Percentiles rank a stretch among this genome's conserved stretches.
Conservation (phyloP, 30 jellyfish, hydroid and myxozoan genomes). For the Sanderia malayensis region DNA sequence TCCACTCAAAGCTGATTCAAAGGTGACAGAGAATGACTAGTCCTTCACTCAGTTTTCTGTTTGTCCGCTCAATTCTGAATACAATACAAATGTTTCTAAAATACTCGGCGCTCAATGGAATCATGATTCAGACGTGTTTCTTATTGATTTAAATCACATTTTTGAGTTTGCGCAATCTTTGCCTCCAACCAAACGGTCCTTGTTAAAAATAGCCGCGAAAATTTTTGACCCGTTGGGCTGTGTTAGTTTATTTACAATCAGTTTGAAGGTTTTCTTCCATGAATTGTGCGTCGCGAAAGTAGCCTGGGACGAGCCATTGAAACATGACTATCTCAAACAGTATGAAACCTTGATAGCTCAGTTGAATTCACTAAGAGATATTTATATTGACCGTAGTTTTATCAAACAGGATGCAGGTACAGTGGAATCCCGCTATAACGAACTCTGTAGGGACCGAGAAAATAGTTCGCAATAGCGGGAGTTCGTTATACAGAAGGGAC, state of each 20-base stretch:
- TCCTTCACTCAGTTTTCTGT: constrained; percentile 28
- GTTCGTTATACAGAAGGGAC: too few relatives aligned
- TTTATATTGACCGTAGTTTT: constrained; percentile 24
- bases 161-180: constrained; percentile 23
- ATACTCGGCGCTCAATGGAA: constrained; percentile 62
- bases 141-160: constrained; percentile 27
- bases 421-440: too few relatives aligned
- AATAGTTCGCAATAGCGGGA: too few relatives aligned
- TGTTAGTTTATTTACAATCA: constrained; percentile 31
- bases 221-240: constrained; percentile 83
- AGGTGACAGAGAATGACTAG: constrained; percentile 50
- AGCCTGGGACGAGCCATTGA: constrained; percentile 62
- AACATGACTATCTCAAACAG: constrained; percentile 14
- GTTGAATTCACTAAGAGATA: constrained; percentile 2
- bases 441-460: too few relatives aligned
- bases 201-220: constrained; percentile 67
- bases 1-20: neutral
- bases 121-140: constrained; percentile 28
- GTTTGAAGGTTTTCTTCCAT: constrained; percentile 50
- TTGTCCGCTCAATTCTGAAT: constrained; percentile 10
- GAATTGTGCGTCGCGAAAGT: constrained; percentile 55
- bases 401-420: constrained; percentile 8
- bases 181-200: constrained; percentile 58
- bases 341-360: constrained; percentile 25
- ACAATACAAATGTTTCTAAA: constrained; percentile 13